Evolutionary conservation across 2,113 vertebrate species (phyloP).

Genomic region (Nyctibius bracteatus): DNA sequence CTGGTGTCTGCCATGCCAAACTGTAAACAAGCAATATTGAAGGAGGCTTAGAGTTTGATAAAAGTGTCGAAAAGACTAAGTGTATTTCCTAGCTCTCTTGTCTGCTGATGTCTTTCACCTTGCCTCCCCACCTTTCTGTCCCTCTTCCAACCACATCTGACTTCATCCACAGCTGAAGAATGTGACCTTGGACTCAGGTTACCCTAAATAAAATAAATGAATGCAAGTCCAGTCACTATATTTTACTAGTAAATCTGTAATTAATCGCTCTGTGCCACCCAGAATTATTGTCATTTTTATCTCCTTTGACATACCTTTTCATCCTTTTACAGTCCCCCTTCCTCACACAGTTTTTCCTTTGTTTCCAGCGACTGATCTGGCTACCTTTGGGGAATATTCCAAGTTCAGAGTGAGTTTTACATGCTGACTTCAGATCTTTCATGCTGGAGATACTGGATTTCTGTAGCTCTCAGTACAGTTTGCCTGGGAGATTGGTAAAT

Average conservation of each 20-base stretch:
- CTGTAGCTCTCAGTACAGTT: neutral
- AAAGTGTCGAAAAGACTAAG: neutral
- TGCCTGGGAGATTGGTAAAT: constrained; percentile 23
- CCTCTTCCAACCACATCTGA: neutral
- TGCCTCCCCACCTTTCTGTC: neutral
- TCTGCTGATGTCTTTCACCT: neutral
- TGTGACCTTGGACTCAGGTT: neutral
- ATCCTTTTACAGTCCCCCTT: neutral
- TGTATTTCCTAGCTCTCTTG: neutral
- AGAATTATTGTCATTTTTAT: constrained; percentile 10
- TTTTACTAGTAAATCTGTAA: constrained; percentile 19
- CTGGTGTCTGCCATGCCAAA: neutral
- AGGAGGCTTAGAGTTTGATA: neutral
- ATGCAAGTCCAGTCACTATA: neutral
- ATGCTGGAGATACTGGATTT: neutral
- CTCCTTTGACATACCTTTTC: neutral
- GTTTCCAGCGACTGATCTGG: neutral
- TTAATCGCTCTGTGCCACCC: neutral
- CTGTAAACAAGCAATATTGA: neutral
- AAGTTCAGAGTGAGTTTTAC: constrained; percentile 29
- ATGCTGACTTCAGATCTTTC: neutral
- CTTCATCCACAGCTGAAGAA: neutral
- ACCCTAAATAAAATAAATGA: neutral
- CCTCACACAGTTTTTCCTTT: neutral
- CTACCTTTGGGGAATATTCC: constrained; percentile 9